These are phyloP conservation scores for Cygnus olor DNA, from an alignment of 2,797 vertebrate species.

Conservation along the genomic window DNA sequence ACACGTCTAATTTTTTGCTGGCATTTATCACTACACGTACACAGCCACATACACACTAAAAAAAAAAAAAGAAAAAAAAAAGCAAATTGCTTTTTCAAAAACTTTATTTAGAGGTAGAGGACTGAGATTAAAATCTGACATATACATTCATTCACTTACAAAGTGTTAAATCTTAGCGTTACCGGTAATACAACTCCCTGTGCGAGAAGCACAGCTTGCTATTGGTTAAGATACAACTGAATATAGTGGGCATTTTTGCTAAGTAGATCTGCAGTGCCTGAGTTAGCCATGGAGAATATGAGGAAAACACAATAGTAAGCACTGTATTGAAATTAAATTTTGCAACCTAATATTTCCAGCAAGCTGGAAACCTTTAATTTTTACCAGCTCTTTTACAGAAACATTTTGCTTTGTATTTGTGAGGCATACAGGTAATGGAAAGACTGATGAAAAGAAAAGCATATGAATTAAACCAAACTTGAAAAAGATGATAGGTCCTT, in stretches of 20 bases:
- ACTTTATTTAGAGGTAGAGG: neutral
- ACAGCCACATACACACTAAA: neutral
- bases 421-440: neutral
- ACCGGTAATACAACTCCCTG: neutral
- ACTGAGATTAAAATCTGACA: neutral
- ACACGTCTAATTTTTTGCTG: neutral
- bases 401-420: neutral
- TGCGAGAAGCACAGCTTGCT: neutral
- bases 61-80: neutral
- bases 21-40: neutral
- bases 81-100: neutral
- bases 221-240: neutral
- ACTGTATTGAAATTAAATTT: neutral
- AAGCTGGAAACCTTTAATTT: slow-evolving; percentile 5
- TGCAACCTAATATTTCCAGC: neutral
- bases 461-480: slow-evolving; percentile 15
- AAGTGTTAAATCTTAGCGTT: neutral
- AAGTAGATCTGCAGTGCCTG: neutral
- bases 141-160: neutral
- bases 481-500: neutral
- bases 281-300: neutral
- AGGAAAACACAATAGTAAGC: neutral
- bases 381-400: neutral
- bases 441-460: slow-evolving; percentile 22
- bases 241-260: neutral